Base-by-base conservation (phyloP, 2,888 invertebrate genomes). In the Lochmaea capreae region DNA sequence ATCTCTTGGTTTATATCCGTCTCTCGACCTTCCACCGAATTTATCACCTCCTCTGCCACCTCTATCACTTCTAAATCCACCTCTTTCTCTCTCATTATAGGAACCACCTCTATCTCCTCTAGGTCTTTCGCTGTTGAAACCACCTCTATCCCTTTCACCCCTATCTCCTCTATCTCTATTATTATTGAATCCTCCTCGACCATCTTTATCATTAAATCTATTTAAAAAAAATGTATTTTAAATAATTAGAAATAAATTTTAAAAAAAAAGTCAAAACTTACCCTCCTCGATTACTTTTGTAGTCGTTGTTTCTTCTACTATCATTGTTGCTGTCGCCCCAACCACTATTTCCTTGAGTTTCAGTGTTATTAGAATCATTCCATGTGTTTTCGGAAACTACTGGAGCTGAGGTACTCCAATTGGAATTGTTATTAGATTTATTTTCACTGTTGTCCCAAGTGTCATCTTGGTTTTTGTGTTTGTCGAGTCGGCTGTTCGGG, bases 1-100 rank as follows among this genome's bases (percentile, higher is more conserved):
- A 68, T 82, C 80, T 61, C 78, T 78, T 61, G 78, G 81, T 63
- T 70, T 76, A 72, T 67, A 76, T 26, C 77, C 77, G 54, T 71
- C 77, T 75, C 76, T 77, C 11, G 70, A 70, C 42, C 42, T 73
- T 14, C 73, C 73, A 52, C 68, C 70, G 67, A 58, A 72, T 69
- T 77, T 70, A 68, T 73, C 77, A 12, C 73, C 76, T 70, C 58
- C 67, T 57, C 58, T 58, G 16, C 14, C 49, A 65, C 57, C 66
- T 5, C 63, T 63, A 39, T 73, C 67, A 3, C 33, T 58, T 18
- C 33, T 67, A 16, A 57, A 66, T 54, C 59, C 59, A 11, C 59
- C 59, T 10, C 59, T 58, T 3, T 10, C 58, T 9, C 58, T 33
- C 10, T 57, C 57, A 9, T 16, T 57, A 16, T 57, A n/a, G n/a